A percentile compares a stretch with the other conserved stretches of the same genome.
These are phyloP conservation scores for Scaeva pyrastri DNA, from an alignment of 2,888 invertebrate species.

Conservation along the genomic window DNA sequence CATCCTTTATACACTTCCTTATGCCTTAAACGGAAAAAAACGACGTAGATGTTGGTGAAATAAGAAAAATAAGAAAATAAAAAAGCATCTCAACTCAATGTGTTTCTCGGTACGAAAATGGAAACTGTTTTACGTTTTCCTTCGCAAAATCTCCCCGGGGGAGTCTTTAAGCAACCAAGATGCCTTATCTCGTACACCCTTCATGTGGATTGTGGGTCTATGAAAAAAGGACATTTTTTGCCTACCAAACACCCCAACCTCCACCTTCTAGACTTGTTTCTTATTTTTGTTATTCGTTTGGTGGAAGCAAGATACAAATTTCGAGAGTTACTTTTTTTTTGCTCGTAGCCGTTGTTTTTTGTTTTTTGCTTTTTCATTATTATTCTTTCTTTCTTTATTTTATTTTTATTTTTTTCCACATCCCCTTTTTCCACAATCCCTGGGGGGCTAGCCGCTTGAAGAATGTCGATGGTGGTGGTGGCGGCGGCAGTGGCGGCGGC, in stretches of 20 bases:
- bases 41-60: conserved; percentile 23
- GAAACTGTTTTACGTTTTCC: conserved; percentile 69
- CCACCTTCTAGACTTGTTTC: conserved; percentile 19
- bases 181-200: conserved; percentile 39
- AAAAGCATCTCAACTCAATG: conserved; percentile 45
- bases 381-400: conserved; percentile 29
- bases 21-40: conserved; percentile 22
- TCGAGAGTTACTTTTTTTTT: conserved; percentile 61
- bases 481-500: conserved; percentile 24
- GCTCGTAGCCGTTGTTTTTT: conserved; percentile 32
- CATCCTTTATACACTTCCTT: conserved; percentile 49
- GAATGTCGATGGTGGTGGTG: not conserved
- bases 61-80: conserved; percentile 17
- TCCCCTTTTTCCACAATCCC: conserved; percentile 62
- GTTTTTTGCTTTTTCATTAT: conserved; percentile 37
- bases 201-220: conserved; percentile 2
- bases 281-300: conserved; percentile 32
- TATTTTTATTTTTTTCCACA: conserved; percentile 35
- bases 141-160: conserved; percentile 73
- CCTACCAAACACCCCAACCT: not conserved
- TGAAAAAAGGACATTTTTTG: conserved; percentile 66
- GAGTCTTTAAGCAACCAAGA: conserved; percentile 73
- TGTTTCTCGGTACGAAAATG: conserved; percentile 61
- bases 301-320: conserved; percentile 69
- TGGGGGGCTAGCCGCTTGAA: conserved; percentile 57